These are phyloP conservation scores for Pseudorasbora parva DNA, from an alignment of 2,113 vertebrate species.

Conservation along the genomic window DNA sequence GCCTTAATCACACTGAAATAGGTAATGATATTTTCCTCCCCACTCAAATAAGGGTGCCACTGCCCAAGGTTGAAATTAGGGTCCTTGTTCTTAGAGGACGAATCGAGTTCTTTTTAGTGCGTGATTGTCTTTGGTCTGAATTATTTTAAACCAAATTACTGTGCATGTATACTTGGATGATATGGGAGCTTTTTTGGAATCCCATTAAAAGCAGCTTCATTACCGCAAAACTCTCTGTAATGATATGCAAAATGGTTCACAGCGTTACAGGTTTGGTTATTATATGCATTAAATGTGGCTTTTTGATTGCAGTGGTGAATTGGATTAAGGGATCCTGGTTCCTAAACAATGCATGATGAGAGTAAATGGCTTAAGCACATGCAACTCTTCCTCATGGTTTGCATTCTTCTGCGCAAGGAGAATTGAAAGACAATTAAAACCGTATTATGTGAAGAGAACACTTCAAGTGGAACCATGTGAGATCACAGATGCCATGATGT, in stretches of 20 bases:
- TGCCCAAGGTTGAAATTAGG: conserved; percentile 71
- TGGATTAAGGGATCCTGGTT: conserved; percentile 75
- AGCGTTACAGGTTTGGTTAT: conserved; percentile 62
- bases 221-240: conserved; percentile 63
- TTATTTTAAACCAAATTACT: conserved; percentile 75
- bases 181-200: conserved; percentile 73
- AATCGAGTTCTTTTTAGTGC: conserved; percentile 54
- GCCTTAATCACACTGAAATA: conserved; percentile 55
- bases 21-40: conserved; percentile 68
- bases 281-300: conserved; percentile 71
- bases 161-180: conserved; percentile 57
- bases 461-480: neutral
- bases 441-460: neutral
- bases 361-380: conserved; percentile 66
- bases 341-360: conserved; percentile 59
- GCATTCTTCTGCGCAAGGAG: conserved; percentile 69
- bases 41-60: conserved; percentile 49
- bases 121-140: conserved; percentile 69
- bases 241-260: conserved; percentile 65
- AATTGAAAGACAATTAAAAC: conserved; percentile 71
- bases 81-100: conserved; percentile 61
- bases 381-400: conserved; percentile 58
- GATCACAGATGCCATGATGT: neutral
- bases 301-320: conserved; percentile 75
- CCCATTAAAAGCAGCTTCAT: conserved; percentile 75